Evolutionary conservation across 2,888 invertebrate species (phyloP), one percentile per base, ranked within the genome.

Genomic region (Antheraea assamensis): DNA sequence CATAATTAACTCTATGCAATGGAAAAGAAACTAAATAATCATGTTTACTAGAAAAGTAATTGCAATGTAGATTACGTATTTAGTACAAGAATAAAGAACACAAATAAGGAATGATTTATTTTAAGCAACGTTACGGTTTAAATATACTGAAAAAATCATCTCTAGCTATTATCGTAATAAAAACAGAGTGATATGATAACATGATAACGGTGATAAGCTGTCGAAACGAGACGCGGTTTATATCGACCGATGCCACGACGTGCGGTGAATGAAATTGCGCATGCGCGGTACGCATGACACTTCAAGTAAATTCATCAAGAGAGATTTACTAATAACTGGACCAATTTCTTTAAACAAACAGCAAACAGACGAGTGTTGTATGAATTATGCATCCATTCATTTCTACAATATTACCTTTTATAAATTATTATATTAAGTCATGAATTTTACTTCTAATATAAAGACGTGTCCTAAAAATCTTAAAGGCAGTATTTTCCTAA

Each of bases 241-340:
- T 88, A 88, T 88, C 88, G 88, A 88, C 87, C 86, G 83, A 76
- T 73, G 75, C 73, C 74, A 70, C 66, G 72, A 79, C 81, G 81
- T 83, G 85, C 84, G 80, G 79, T 90, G 90, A 90, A 90, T 89
- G 88, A 86, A 76, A 73, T 49, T 72, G 78, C 87, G 86, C 90
- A 88, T 90, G 90, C 90, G 89, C 81, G 75, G 31, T 73, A 75
- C 49, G 21, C 49, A 47, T 72, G 72, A 49, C 74, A 73, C 76
- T 72, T 74, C 76, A 78, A 27, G 61, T 76, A 71, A 78, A 76
- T 77, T 75, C 76, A 76, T 78, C 75, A 64, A 17, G 27, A 64
- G 30, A 27, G 27, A 64, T 30, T 17, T 30, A 58, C n/a, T 24
- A 64, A 64, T 30, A 64, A 64, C 17, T 17, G 15, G 0, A 30